phyloP scores from a whole-genome alignment of 2,888 invertebrate species.

The Eueremaeus valkanovi region DNA sequence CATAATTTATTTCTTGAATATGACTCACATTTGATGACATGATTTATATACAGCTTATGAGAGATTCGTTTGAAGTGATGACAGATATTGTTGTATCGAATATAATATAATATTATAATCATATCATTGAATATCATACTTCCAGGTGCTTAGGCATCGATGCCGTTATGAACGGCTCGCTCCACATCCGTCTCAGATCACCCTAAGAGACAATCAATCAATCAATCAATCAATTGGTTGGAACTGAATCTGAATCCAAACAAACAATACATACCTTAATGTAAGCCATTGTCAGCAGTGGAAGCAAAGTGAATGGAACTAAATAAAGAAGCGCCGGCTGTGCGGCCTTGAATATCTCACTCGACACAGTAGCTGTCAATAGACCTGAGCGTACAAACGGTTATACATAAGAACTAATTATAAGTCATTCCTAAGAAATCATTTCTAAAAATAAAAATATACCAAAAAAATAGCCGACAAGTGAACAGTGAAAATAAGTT shows the following conservation, averaged over 20 bases:
- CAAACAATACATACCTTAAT: slow-evolving; percentile 72
- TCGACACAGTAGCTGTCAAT: slow-evolving; percentile 93
- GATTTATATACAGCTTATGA: slow-evolving; percentile 10
- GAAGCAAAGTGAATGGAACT: slow-evolving; percentile 94
- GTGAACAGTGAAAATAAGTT: slow-evolving; percentile 92
- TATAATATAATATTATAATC: not conserved
- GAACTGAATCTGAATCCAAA: too few relatives aligned
- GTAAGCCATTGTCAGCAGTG: slow-evolving; percentile 95
- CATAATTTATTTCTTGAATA: not conserved
- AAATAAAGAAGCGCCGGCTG: slow-evolving; percentile 95
- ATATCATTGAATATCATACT: slow-evolving; percentile 57
- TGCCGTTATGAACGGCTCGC: slow-evolving; percentile 85
- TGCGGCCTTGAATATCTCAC: slow-evolving; percentile 96
- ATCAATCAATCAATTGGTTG: not conserved
- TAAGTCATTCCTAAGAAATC: slow-evolving; percentile 18
- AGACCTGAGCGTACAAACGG: slow-evolving; percentile 56
- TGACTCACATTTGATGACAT: slow-evolving; percentile 19
- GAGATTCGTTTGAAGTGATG: slow-evolving; percentile 12
- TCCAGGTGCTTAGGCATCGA: slow-evolving; percentile 74
- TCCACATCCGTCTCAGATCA: slow-evolving; percentile 95
- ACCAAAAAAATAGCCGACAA: slow-evolving; percentile 94
- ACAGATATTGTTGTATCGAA: too few relatives aligned
- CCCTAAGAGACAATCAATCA: slow-evolving; percentile 63
- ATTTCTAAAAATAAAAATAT: slow-evolving; percentile 40
- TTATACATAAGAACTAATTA: too few relatives aligned